Conservation (phyloP, 2,888 invertebrate genomes). For the Deladenus siricidicola region DNA sequence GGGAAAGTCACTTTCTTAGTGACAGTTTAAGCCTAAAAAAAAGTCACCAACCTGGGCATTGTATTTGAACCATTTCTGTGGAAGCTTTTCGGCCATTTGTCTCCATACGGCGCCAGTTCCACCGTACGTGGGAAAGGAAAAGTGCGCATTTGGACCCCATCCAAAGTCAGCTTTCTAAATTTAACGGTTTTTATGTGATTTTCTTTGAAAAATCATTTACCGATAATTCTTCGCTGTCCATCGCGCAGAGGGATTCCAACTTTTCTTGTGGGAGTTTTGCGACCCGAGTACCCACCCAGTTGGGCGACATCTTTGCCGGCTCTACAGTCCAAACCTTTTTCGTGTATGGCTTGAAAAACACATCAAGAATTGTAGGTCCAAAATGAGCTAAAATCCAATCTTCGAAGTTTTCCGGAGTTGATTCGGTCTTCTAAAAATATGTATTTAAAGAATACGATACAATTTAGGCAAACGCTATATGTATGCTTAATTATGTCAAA, state of each 20-base stretch:
- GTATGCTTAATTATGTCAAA: background rate
- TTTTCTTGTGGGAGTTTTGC: slow-evolving; percentile 52
- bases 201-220: slow-evolving; percentile 12
- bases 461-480: too few relatives aligned
- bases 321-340: slow-evolving; percentile 53
- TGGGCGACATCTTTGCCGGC: slow-evolving; percentile 47
- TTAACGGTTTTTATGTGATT: background rate
- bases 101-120: slow-evolving; percentile 53
- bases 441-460: too few relatives aligned
- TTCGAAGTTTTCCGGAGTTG: slow-evolving; percentile 42
- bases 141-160: slow-evolving; percentile 49
- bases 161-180: slow-evolving; percentile 49
- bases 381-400: slow-evolving; percentile 51
- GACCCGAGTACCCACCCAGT: slow-evolving; percentile 50
- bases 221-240: slow-evolving; percentile 43
- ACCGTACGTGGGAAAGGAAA: slow-evolving; percentile 52
- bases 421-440: slow-evolving; percentile 17
- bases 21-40: too few relatives aligned
- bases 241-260: slow-evolving; percentile 47
- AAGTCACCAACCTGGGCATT: slow-evolving; percentile 31
- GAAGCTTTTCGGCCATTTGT: slow-evolving; percentile 46
- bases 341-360: slow-evolving; percentile 53
- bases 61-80: slow-evolving; percentile 45
- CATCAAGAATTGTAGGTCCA: slow-evolving; percentile 47
- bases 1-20: too few relatives aligned